Conservation (phyloP, 2,888 invertebrate genomes). For the Amphipoea oculea region DNA sequence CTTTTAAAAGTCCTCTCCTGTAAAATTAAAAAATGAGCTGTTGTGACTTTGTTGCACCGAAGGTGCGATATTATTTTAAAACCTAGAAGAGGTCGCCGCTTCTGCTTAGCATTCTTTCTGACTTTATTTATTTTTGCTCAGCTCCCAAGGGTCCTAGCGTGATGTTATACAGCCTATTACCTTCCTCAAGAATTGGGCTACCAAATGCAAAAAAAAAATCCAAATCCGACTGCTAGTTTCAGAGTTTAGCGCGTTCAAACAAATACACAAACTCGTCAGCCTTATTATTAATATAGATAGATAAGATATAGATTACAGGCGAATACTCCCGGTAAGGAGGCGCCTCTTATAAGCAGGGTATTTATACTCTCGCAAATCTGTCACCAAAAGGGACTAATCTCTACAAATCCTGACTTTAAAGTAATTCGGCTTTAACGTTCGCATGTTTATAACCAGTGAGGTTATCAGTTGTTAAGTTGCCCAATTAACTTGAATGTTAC, state of each 20-base stretch:
- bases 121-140: not conserved
- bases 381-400: not conserved
- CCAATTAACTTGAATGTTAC: slow-evolving; percentile 40
- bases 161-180: not conserved
- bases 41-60: too few relatives aligned
- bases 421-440: slow-evolving; percentile 20
- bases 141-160: not conserved
- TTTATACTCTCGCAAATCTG: not conserved
- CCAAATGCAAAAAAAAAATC: not conserved
- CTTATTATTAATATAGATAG: not conserved
- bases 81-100: not conserved
- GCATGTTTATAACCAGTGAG: slow-evolving; percentile 23
- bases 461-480: slow-evolving; percentile 42
- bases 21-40: too few relatives aligned
- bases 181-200: not conserved
- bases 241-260: not conserved
- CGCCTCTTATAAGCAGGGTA: not conserved
- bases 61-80: not conserved
- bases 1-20: too few relatives aligned
- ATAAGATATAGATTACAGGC: not conserved
- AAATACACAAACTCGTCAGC: not conserved
- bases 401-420: not conserved
- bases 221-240: not conserved
- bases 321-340: not conserved
- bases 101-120: not conserved